Evolutionary conservation across 2,797 vertebrate species (phyloP), one percentile per base, ranked within the genome.

Genomic region (Coendou prehensilis): DNA sequence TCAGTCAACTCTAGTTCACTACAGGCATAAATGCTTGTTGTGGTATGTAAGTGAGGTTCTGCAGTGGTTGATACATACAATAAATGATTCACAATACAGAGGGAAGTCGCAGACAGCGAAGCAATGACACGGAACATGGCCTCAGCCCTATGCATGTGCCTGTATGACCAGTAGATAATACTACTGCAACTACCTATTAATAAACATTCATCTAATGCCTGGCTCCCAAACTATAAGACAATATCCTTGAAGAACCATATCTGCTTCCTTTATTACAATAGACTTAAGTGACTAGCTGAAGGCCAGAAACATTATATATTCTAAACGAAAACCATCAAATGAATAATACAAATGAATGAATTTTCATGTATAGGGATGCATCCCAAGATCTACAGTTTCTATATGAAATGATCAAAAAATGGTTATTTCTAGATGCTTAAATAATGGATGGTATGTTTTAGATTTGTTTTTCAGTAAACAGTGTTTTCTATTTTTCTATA

Each of bases 401-500:
- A 56, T 9, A 67, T 4, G 26, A 37, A 89, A 78, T 76, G 9
- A 89, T 57, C 64, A 75, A 76, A 30, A 81, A 91, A 15, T 5
- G 20, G 23, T 71, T 47, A 22, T 47, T 37, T 75, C 28, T 37
- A 61, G 20, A 30, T 81, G 22, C 33, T 93, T 92, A 71, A 26
- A 59, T 26, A 69, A 73, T 30, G 17, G 23, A 52, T 2, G 2
- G 28, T 37, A 56, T 59, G 23, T 80, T 91, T 91, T 33, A 50
- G 30, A 23, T n/a, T 52, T 71, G 28, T 0, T 56, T 69, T 64
- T 75, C 4, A 80, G 50, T 80, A 83, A 86, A 6, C 5, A 61
- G 9, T 4, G 22, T 18, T 89, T 93, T 75, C 83, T 81, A 45
- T 73, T 78, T 78, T 93, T 81, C 95, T 88, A 76, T 4, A 87